Percentiles rank a stretch among this genome's conserved stretches.
These are phyloP conservation scores for Tenodera sinensis DNA, from an alignment of 2,888 invertebrate species.

Conservation along the genomic window DNA sequence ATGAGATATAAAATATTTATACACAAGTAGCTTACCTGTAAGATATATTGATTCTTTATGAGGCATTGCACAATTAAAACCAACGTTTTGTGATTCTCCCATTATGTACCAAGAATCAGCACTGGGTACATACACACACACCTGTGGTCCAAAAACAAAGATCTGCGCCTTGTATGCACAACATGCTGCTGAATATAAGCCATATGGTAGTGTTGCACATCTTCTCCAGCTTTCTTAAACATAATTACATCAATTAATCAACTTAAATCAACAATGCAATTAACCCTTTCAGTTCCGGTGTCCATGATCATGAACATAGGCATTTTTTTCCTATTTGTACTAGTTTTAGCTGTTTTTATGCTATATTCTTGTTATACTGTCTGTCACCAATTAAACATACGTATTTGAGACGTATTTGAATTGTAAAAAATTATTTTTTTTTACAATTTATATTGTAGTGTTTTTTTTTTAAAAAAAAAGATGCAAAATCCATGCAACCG, in stretches of 20 bases:
- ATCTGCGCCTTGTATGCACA: conserved; percentile 35
- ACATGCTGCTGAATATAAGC: conserved; percentile 35
- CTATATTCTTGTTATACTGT: too few relatives aligned
- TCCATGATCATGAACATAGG: too few relatives aligned
- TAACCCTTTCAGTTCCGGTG: too few relatives aligned
- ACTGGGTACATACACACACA: conserved; percentile 34
- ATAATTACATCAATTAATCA: too few relatives aligned
- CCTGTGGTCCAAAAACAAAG: conserved; percentile 35
- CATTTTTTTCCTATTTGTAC: too few relatives aligned
- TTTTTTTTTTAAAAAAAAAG: too few relatives aligned
- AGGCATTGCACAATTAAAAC: conserved; percentile 35
- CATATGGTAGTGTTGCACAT: conserved; percentile 33
- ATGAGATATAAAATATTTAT: neutral
- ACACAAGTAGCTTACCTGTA: conserved; percentile 30
- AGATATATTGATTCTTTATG: conserved; percentile 35
- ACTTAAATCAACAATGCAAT: neutral
- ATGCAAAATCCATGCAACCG: too few relatives aligned
- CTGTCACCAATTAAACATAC: too few relatives aligned
- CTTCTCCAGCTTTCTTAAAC: conserved; percentile 35
- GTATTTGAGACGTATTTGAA: too few relatives aligned
- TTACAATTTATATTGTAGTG: too few relatives aligned
- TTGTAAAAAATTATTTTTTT: too few relatives aligned
- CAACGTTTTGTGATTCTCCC: conserved; percentile 26
- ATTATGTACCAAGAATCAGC: conserved; percentile 33
- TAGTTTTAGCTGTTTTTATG: too few relatives aligned